Percentiles rank a stretch among this genome's conserved stretches.
These are phyloP conservation scores for Hirundo rustica DNA, from an alignment of 2,797 vertebrate species.

Conservation along the genomic window DNA sequence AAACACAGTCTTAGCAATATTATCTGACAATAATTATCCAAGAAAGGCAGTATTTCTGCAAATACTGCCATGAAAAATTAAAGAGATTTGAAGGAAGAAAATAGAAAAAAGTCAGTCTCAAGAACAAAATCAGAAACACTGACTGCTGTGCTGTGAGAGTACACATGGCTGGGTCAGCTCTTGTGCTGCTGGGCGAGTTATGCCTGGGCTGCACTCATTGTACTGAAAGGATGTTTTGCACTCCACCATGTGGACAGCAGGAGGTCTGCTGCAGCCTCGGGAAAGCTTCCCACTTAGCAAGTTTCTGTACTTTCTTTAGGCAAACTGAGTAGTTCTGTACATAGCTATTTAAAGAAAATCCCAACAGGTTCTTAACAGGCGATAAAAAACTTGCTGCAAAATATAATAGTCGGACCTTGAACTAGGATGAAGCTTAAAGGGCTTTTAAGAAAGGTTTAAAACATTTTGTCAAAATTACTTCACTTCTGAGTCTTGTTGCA, in stretches of 20 bases:
- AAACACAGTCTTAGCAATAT: background rate
- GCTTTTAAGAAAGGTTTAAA: background rate
- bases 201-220: background rate
- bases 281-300: background rate
- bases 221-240: background rate
- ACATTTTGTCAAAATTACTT: background rate
- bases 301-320: background rate
- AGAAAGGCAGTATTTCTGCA: background rate
- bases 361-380: background rate
- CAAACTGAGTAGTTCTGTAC: background rate
- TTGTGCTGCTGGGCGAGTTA: background rate
- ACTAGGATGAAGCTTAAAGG: background rate
- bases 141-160: background rate
- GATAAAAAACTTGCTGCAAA: background rate
- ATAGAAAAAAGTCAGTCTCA: background rate
- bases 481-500: background rate
- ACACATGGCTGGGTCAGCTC: background rate
- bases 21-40: background rate
- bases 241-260: conserved; percentile 51
- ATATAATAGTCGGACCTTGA: background rate
- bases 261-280: conserved; percentile 9
- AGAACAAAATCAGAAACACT: background rate
- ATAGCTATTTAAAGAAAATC: background rate
- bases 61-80: background rate
- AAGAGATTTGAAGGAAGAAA: background rate